phyloP scores from a whole-genome alignment of 2,888 invertebrate species.

The Matsumyia berberina region DNA sequence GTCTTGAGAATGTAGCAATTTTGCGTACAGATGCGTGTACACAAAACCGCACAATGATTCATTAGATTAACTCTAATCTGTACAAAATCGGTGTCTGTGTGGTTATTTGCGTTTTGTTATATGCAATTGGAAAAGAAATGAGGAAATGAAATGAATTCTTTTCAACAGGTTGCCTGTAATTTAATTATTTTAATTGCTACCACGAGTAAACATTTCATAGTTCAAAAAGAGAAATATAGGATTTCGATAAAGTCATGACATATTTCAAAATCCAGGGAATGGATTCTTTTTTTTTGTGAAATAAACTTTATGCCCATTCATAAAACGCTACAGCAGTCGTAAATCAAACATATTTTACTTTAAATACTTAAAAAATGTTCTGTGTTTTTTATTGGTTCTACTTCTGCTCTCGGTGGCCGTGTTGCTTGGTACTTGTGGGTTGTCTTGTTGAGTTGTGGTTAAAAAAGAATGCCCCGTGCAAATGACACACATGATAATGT shows the following conservation, averaged over 20 bases:
- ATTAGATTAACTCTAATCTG: slow-evolving; percentile 59
- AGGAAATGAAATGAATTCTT: slow-evolving; percentile 64
- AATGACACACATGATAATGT: slow-evolving; percentile 75
- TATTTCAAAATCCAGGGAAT: slow-evolving; percentile 16
- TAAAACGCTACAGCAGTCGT: slow-evolving; percentile 69
- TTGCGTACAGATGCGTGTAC: slow-evolving; percentile 68
- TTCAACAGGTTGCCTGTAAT: slow-evolving; percentile 54
- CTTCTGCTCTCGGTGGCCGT: slow-evolving; percentile 53
- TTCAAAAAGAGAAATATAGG: slow-evolving; percentile 17
- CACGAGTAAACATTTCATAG: not conserved
- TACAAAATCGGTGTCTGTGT: slow-evolving; percentile 26
- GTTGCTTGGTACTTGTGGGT: slow-evolving; percentile 60
- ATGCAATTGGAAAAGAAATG: slow-evolving; percentile 17
- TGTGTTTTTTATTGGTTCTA: slow-evolving; percentile 68
- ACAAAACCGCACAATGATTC: slow-evolving; percentile 71
- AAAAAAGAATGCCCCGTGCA: slow-evolving; percentile 58
- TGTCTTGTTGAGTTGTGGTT: slow-evolving; percentile 76
- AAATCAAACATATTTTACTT: slow-evolving; percentile 71
- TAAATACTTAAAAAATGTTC: slow-evolving; percentile 61
- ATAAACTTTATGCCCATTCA: slow-evolving; percentile 71
- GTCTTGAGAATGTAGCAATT: slow-evolving; percentile 56
- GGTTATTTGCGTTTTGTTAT: slow-evolving; percentile 10
- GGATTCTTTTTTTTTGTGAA: slow-evolving; percentile 30
- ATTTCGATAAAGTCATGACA: slow-evolving; percentile 42
- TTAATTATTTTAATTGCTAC: slow-evolving; percentile 34